Base-by-base conservation (phyloP, 2,797 vertebrate species). In the Triplophysa bombifrons region DNA sequence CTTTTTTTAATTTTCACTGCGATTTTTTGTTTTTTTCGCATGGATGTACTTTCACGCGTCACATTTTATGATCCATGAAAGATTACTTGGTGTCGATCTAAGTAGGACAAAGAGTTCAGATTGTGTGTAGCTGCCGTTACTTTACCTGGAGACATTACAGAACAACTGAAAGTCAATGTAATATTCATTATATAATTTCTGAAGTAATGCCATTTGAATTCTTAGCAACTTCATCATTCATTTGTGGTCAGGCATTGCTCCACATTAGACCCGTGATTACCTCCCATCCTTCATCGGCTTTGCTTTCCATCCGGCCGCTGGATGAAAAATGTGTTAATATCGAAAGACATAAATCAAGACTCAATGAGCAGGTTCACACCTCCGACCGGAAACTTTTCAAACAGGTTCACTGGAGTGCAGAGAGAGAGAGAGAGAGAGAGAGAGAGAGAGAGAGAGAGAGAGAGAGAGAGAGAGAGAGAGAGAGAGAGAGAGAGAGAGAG, bases 251-350 rank as follows among this genome's bases (percentile, higher is more conserved):
- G 66, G 76, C 69, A 76, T 82, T 84, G 80, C 81, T 86, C 64
- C 78, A 84, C 86, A 83, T 86, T 87, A 85, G 77, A 80, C 74
- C 73, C 77, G 69, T 84, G 87, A 88, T 87, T 83, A 87, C 84
- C 81, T 80, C 73, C 77, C 85, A 87, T 87, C 84, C 83, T 78
- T 88, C 83, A 86, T 83, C 79, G 63, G 72, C 50, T 73, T 78
- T 79, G 80, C 82, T 82, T 84, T 86, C 80, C 84, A 72, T 81
- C 55, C 20, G 19, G 68, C 69, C 55, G 11, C 7, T 8, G 48
- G 72, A 83, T 86, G 86, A 88, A 84, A 85, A 85, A 87, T 86
- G 86, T 74, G 66, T 75, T 85, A 80, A 82, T 84, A 83, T 84
- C 76, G 80, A 86, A 80, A 80, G 76, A 76, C 86, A 88, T 86